Evolutionary conservation across 35 echinoderm and acorn worm genomes (phyloP).

Genomic region (Ptychodera flava): DNA sequence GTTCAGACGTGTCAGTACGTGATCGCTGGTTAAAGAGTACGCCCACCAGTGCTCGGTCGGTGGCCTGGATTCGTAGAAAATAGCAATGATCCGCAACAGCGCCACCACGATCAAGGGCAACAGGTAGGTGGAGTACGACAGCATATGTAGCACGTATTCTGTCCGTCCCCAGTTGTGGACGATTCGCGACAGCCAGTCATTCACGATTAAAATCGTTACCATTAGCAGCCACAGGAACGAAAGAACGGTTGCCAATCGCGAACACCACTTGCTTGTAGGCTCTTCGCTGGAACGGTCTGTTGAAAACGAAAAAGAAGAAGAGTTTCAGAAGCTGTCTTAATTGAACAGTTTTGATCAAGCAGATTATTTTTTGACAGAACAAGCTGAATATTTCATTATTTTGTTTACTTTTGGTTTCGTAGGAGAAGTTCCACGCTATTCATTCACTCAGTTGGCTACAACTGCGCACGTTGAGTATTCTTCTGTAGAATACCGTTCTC

Average conservation of each 20-base stretch:
- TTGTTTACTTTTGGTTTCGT: no score
- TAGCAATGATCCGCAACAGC: neutral
- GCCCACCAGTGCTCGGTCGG: neutral
- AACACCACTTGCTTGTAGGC: neutral
- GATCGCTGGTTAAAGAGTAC: neutral
- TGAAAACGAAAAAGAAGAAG: no score
- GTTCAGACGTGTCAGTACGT: neutral
- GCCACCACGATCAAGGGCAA: neutral
- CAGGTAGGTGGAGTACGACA: neutral
- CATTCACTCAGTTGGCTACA: no score
- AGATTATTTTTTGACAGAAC: no score
- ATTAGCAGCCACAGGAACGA: neutral
- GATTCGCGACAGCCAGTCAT: neutral
- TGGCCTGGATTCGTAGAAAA: neutral
- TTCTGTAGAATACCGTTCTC: no score
- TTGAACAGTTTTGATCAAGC: no score
- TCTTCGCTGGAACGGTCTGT: neutral
- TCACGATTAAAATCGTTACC: neutral
- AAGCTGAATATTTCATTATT: no score
- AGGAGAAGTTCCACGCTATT: no score
- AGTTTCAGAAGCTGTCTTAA: no score
- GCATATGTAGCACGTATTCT: neutral
- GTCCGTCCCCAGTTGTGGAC: neutral
- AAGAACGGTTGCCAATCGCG: neutral
- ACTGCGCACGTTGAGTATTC: no score